Evolutionary conservation across 2,797 vertebrate species (phyloP), one percentile per base, ranked within the genome.

Genomic region (Jordanella pulchra): DNA sequence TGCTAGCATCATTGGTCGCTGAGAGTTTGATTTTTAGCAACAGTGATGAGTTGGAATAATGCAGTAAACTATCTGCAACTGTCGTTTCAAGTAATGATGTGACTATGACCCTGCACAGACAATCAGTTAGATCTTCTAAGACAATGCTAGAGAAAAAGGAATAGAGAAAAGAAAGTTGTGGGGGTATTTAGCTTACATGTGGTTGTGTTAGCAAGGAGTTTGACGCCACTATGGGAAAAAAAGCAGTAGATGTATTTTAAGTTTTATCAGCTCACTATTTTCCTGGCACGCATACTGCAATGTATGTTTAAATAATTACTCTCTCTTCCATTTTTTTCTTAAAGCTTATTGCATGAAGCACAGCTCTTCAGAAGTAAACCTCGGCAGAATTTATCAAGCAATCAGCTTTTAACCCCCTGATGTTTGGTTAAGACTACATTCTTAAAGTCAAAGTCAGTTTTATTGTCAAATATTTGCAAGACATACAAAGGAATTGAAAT

Each of bases 21-120:
- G 63, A 77, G 81, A 68, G 53, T 75, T 77, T 82, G 75, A 55
- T 65, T 70, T 76, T 84, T 76, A 23, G 65, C 76, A 80, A 79
- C 74, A 79, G 78, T 77, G 84, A 82, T 77, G 71, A 83, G 74
- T 78, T 75, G 72, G 74, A 87, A 77, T 72, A 73, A 63, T 75
- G 58, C 60, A 47, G 73, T 65, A 80, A 83, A 67, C 73, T 44
- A 55, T 18, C 66, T 45, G 50, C 47, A 60, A 51, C 69, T 74
- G 65, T 25, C 51, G 44, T 72, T 85, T 77, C 67, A 67, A 71
- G 65, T 51, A 53, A 66, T 72, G 44, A 42, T 80, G 69, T 69
- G 45, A 71, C 56, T 53, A 50, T 72, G 75, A 81, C 78, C 80
- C 77, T 48, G 51, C 27, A 61, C 65, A 77, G 64, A 53, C 64